Evolutionary conservation across 2,888 invertebrate species (phyloP), one percentile per base, ranked within the genome.

Genomic region (Cryptocephalus primarius): DNA sequence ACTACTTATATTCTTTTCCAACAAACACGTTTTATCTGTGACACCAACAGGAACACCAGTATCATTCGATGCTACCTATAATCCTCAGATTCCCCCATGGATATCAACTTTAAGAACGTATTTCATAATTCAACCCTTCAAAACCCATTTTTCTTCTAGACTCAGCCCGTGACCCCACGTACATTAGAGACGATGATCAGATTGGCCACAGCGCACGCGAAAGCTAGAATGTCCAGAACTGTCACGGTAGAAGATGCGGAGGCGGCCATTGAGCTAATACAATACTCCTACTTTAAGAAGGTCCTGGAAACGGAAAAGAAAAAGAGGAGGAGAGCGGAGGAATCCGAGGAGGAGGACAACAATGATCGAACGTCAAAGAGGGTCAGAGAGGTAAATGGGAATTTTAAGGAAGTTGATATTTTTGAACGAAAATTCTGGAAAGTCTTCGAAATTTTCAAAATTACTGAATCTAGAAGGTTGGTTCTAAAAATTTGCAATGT

Each of bases 171-270:
- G 42, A 99, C 99, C 0, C 90, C 94, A 2, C 86, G 99, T 66
- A 88, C 93, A 0, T 70, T 99, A 58, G 99, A 99, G 76, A 99
- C 99, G 0, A 72, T 99, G 64, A 99, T 99, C 69, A 94, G 99
- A 63, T 74, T 99, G 53, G 77, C 97, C 0, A 99, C 96, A 0
- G 96, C 99, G 2, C 95, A 96, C 74, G 97, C 99, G 10, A 95
- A 96, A 69, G 87, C 91, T 22, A 80, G 99, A 11, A 79, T 99
- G 65, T 88, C 92, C 40, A 86, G 84, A 63, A 80, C 77, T n/a
- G 83, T 99, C 1, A 81, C 85, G 6, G 76, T 78, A 3, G 79
- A 83, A 48, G 99, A 99, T 72, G 95, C 97, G 0, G 77, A 82
- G 46, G 83, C 88, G 38, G 96, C 96, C 31, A 91, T 96, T 52